phyloP scores from a whole-genome alignment of 2,113 vertebrate genomes.

The Madoqua kirkii region DNA sequence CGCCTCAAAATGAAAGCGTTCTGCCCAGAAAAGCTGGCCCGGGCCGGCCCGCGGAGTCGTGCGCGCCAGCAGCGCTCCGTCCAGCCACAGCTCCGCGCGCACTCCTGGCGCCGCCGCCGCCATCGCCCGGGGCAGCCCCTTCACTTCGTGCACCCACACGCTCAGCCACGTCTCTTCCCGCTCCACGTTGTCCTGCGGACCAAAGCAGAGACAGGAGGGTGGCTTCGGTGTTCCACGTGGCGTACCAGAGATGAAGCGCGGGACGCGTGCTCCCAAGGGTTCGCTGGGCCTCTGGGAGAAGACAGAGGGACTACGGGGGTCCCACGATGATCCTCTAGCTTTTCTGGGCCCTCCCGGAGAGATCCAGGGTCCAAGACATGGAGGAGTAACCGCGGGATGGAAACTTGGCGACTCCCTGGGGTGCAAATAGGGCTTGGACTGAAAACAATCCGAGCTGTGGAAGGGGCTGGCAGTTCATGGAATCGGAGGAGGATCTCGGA shows the following conservation, averaged over 20 bases:
- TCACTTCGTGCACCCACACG: slow-evolving; percentile 93
- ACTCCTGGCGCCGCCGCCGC: slow-evolving; percentile 80
- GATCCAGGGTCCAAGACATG: background rate
- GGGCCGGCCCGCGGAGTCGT: slow-evolving; percentile 82
- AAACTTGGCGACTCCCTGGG: background rate
- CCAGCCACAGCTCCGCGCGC: slow-evolving; percentile 90
- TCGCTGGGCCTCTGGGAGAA: background rate
- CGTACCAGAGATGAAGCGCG: background rate
- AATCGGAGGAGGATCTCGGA: background rate
- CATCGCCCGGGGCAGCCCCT: slow-evolving; percentile 86
- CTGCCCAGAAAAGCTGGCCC: slow-evolving; percentile 81
- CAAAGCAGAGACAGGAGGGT: background rate
- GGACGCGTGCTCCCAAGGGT: background rate
- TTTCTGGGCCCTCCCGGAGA: background rate
- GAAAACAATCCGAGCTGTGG: background rate
- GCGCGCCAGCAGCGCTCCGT: slow-evolving; percentile 88
- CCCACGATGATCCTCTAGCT: background rate
- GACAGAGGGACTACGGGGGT: background rate
- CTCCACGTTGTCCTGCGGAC: slow-evolving; percentile 87
- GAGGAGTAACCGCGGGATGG: background rate
- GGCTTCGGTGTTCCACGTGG: background rate
- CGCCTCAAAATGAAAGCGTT: slow-evolving; percentile 92
- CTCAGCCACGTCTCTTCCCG: slow-evolving; percentile 88
- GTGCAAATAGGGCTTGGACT: background rate
- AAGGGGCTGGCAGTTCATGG: background rate